Percentiles rank a stretch among this genome's conserved stretches.
These are phyloP conservation scores for Porites evermanni DNA, from an alignment of 92 coral and sea anemone species.

Conservation along the genomic window DNA sequence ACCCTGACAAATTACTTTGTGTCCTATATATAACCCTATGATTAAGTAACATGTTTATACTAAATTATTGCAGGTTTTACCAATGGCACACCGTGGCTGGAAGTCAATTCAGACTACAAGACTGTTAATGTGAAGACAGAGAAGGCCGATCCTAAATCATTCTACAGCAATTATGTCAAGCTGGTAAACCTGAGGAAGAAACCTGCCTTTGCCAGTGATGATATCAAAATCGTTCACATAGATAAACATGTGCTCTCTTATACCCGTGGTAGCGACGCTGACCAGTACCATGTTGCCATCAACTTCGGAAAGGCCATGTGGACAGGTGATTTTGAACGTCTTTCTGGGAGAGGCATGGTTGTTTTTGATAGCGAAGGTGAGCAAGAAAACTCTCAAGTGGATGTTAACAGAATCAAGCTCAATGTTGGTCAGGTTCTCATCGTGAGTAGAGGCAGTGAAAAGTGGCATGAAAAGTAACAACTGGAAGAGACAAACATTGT, in stretches of 20 bases:
- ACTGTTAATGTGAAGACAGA: conserved; percentile 56
- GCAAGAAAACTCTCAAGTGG: conserved; percentile 20
- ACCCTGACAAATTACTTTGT: too few relatives aligned
- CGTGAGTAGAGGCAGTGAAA: conserved; percentile 14
- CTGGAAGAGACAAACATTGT: background rate
- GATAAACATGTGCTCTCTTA: conserved; percentile 66
- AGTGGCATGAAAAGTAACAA: background rate
- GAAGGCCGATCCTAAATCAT: conserved; percentile 37
- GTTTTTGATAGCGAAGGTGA: conserved; percentile 57
- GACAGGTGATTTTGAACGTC: conserved; percentile 54
- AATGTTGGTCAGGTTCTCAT: conserved; percentile 68
- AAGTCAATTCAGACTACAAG: conserved; percentile 24
- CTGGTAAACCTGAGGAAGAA: conserved; percentile 59
- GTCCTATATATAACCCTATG: too few relatives aligned
- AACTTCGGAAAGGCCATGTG: conserved; percentile 62
- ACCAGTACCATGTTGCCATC: conserved; percentile 61
- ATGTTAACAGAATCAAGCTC: conserved; percentile 70
- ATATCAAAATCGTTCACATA: conserved; percentile 46
- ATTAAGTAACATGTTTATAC: too few relatives aligned
- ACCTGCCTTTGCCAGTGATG: conserved; percentile 48
- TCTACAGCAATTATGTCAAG: conserved; percentile 63
- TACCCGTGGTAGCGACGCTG: conserved; percentile 36
- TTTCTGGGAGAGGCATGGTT: conserved; percentile 72
- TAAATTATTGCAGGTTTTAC: conserved; percentile 45
- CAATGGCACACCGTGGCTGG: conserved; percentile 1